Evolutionary conservation across 2,888 invertebrate genomes (phyloP), one percentile per base, ranked within the genome.

Genomic region (Agonopterix arenella): DNA sequence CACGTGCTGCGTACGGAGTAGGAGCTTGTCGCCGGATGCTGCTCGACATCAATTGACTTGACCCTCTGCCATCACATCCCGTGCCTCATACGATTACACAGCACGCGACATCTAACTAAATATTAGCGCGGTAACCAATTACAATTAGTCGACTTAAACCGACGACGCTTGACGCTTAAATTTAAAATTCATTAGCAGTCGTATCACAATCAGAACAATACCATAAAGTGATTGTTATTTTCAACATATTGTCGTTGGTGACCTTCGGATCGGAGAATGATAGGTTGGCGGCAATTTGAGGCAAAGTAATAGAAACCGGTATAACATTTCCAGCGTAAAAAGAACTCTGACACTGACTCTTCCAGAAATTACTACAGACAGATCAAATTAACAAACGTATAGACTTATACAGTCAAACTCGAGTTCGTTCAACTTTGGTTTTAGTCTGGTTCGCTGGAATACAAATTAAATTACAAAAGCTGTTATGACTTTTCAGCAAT

Each of bases 21-120:
- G 71, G 11, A 67, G 70, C 65, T 52, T 61, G 56, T 61, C 64
- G 68, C 78, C 84, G 85, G 84, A 84, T 80, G 84, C 80, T 68
- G 68, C 73, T 71, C 80, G 76, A 70, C 80, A 74, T 80, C 84
- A 85, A 85, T 88, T 86, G 85, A 82, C 78, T 86, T 86, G 86
- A 85, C 86, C 86, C 84, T 76, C 53, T 51, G 48, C 50, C 50
- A 48, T 44, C 49, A 36, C 53, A 55, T 55, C 55, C 55, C 55
- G 55, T 50, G 45, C 47, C 48, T 28, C 46, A 36, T 40, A 43
- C 50, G 36, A 42, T 48, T 49, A 52, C 43, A 11, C 47, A 52
- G 51, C 52, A 55, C 49, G 52, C 52, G 50, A 36, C 46, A 43
- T 36, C 49, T 9, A 41, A 10, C 44, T 7, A 49, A 36, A 40